These are phyloP conservation scores for Dryomyza anilis DNA, from an alignment of 2,888 invertebrate species.

Conservation along the genomic window DNA sequence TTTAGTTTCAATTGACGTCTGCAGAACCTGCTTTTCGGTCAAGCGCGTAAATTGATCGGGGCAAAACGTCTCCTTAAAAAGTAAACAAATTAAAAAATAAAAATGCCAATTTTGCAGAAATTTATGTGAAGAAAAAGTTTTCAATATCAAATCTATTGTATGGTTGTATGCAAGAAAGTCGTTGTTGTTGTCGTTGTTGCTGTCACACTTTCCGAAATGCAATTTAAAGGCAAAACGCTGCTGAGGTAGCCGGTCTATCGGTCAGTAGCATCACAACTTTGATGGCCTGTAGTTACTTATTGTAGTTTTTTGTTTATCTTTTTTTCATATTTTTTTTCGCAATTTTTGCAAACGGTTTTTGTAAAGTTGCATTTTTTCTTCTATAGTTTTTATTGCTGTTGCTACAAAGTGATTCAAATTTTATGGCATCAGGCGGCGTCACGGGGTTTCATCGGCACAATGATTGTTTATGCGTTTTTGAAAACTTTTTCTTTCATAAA, in stretches of 20 bases:
- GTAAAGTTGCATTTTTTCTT: too few relatives aligned
- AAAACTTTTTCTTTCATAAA: too few relatives aligned
- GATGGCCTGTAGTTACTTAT: not conserved
- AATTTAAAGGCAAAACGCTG: not conserved
- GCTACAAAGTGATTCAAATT: too few relatives aligned
- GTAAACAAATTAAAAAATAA: too few relatives aligned
- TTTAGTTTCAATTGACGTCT: too few relatives aligned
- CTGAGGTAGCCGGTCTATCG: constrained; percentile 26
- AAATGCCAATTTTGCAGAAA: not conserved
- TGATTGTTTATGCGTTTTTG: too few relatives aligned
- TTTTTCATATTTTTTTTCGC: not conserved
- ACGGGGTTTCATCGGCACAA: too few relatives aligned
- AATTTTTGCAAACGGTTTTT: not conserved
- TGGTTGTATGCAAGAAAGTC: constrained; percentile 13
- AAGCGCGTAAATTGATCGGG: not conserved
- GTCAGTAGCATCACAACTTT: constrained; percentile 28
- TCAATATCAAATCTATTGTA: not conserved
- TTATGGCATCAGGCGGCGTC: too few relatives aligned
- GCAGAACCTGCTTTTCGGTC: not conserved
- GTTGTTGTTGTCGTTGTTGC: constrained; percentile 6
- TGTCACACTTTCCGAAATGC: constrained; percentile 2
- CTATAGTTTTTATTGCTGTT: too few relatives aligned
- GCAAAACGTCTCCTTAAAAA: too few relatives aligned
- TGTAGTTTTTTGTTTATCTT: not conserved
- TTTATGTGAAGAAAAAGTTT: constrained; percentile 1